phyloP scores from a whole-genome alignment of 1,140 invertebrate species.

The Physella acuta region DNA sequence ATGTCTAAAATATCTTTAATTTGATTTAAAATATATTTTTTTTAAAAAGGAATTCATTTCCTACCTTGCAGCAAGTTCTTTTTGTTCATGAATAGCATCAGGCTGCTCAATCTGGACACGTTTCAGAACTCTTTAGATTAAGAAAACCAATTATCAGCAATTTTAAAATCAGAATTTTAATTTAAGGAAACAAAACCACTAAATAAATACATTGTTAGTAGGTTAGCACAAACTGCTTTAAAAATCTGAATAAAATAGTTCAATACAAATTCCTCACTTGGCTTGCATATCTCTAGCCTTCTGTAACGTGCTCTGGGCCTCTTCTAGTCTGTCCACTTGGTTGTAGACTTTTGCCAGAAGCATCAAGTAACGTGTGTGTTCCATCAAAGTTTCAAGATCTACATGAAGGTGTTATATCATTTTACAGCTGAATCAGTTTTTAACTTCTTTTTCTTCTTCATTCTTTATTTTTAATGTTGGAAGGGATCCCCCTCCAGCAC shows the following conservation, averaged over 20 bases:
- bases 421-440: too few species aligned
- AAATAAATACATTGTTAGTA: not conserved
- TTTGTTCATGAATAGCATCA: slow-evolving; percentile 64
- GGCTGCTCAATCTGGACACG: slow-evolving; percentile 67
- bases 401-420: too few species aligned
- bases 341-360: slow-evolving; percentile 72
- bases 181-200: not conserved
- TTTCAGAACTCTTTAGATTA: slow-evolving; percentile 66
- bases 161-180: too few species aligned
- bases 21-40: too few species aligned
- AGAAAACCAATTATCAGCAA: too few species aligned
- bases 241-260: not conserved
- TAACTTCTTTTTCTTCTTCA: too few species aligned
- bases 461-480: too few species aligned
- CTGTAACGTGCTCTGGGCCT: slow-evolving; percentile 51
- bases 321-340: slow-evolving; percentile 59
- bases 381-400: slow-evolving; percentile 63
- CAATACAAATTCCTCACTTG: too few species aligned
- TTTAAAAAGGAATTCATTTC: too few species aligned
- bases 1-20: too few species aligned
- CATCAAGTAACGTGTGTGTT: slow-evolving; percentile 68
- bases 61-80: slow-evolving; percentile 64
- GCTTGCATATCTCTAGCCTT: slow-evolving; percentile 61
- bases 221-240: not conserved
- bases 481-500: too few species aligned